Conservation (phyloP, 1,140 invertebrate genomes). For the Metopolophium dirhodum region DNA sequence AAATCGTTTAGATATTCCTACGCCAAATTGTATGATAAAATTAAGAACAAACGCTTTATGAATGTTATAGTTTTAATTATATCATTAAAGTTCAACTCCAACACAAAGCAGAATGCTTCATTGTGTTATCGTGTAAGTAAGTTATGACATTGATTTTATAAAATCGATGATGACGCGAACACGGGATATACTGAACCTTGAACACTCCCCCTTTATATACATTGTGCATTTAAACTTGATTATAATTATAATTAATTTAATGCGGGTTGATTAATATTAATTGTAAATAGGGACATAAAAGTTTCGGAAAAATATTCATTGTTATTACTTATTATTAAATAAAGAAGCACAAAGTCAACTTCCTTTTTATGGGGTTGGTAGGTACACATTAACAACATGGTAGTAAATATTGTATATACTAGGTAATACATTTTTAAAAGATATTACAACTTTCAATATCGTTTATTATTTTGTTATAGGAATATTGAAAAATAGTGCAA, state of each 20-base stretch:
- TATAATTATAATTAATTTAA: not conserved
- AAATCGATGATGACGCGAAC: not conserved
- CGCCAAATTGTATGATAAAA: not conserved
- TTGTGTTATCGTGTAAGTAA: not conserved
- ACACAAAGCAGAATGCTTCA: not conserved
- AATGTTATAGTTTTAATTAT: not conserved
- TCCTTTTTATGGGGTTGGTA: not conserved
- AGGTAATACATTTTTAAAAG: not conserved
- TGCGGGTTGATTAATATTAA: not conserved
- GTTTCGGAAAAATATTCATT: not conserved
- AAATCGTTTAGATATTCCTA: not conserved
- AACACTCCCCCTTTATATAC: not conserved
- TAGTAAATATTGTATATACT: not conserved
- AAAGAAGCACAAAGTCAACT: not conserved
- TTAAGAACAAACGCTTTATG: not conserved
- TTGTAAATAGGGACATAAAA: not conserved
- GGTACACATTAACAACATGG: no score
- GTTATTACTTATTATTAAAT: not conserved
- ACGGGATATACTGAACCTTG: not conserved
- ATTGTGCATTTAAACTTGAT: no score
- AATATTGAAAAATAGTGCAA: not conserved
- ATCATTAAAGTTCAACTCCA: not conserved
- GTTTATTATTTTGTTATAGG: not conserved
- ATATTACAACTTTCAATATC: not conserved
- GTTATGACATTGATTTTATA: slow-evolving; percentile 17